phyloP scores from a whole-genome alignment of 2,888 invertebrate species.

The Drosophila vallismaia region DNA sequence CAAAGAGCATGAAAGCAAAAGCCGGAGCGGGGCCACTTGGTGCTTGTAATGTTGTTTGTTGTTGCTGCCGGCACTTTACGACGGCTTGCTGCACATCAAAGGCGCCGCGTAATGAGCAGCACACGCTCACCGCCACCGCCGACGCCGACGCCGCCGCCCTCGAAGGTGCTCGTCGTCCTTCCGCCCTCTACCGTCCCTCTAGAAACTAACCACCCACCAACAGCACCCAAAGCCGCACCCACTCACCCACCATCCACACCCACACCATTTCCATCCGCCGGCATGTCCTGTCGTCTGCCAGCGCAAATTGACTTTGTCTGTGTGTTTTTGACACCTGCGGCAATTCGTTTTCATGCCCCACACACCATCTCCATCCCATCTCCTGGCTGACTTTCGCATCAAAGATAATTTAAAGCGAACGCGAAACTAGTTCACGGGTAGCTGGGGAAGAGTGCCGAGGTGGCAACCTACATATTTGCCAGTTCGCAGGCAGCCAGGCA shows the following conservation, averaged over 20 bases:
- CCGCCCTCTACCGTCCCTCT: no score
- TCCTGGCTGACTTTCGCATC: constrained; percentile 55
- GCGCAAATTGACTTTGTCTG: constrained; percentile 76
- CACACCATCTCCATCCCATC: constrained; percentile 4
- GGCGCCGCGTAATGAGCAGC: constrained; percentile 76
- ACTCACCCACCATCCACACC: neutral
- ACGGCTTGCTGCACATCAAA: constrained; percentile 78
- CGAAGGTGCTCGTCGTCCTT: neutral
- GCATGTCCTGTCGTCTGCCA: constrained; percentile 49
- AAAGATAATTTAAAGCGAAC: constrained; percentile 75
- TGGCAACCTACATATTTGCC: constrained; percentile 72
- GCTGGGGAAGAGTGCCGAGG: constrained; percentile 19
- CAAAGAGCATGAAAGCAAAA: constrained; percentile 17
- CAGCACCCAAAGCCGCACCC: no score
- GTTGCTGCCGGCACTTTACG: constrained; percentile 66
- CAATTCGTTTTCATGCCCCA: constrained; percentile 69
- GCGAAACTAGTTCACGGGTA: constrained; percentile 73
- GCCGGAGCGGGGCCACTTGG: constrained; percentile 68
- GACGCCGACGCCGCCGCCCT: constrained; percentile 7
- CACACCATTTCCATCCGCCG: constrained; percentile 7
- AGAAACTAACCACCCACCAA: constrained; percentile 21
- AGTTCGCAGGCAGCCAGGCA: constrained; percentile 25
- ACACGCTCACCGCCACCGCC: constrained; percentile 55
- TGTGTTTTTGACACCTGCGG: constrained; percentile 78
- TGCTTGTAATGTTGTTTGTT: constrained; percentile 67